Percentiles rank a stretch among this genome's conserved stretches.
phyloP scores from a whole-genome alignment of 2,888 invertebrate genomes.

The Bellardia bayeri region DNA sequence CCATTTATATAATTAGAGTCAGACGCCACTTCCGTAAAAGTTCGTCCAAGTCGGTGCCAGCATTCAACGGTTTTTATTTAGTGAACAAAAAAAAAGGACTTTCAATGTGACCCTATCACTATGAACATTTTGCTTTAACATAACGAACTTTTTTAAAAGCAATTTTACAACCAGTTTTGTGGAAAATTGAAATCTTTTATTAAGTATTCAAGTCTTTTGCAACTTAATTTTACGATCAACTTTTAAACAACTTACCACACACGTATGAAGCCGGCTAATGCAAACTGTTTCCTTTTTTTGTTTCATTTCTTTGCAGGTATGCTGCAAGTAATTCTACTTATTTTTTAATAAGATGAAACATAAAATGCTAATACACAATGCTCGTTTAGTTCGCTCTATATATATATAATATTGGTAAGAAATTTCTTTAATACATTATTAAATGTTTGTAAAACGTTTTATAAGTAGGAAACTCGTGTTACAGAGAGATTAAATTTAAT shows the following conservation, averaged over 20 bases:
- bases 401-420: constrained; percentile 25
- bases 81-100: too few relatives aligned
- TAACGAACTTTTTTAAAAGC: too few relatives aligned
- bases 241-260: background rate
- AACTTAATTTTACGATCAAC: background rate
- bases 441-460: constrained; percentile 37
- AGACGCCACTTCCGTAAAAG: too few relatives aligned
- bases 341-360: constrained; percentile 21
- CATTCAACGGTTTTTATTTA: too few relatives aligned
- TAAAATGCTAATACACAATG: constrained; percentile 21
- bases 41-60: too few relatives aligned
- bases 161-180: background rate
- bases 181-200: background rate
- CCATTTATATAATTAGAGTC: too few relatives aligned
- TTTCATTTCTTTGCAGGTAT: constrained; percentile 1
- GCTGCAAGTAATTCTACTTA: background rate
- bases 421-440: constrained; percentile 44
- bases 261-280: background rate
- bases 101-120: too few relatives aligned
- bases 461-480: constrained; percentile 30
- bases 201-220: background rate
- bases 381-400: background rate
- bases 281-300: background rate
- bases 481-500: constrained; percentile 54
- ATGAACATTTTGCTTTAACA: too few relatives aligned